phyloP scores from a whole-genome alignment of 2,113 vertebrate genomes.

The Todiramphus saurophagus region DNA sequence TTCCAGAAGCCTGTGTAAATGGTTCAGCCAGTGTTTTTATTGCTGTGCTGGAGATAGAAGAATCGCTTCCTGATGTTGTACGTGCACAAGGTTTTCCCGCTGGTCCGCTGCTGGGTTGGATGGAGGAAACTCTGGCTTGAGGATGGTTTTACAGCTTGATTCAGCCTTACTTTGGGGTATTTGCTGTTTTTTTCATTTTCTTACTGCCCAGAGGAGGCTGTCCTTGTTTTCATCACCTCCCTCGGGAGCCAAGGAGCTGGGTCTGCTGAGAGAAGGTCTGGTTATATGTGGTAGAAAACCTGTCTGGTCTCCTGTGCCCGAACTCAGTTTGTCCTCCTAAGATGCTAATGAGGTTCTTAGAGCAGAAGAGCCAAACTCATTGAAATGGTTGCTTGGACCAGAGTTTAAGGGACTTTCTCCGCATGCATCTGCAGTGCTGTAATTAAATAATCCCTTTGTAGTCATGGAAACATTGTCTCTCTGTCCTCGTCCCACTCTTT shows the following conservation, averaged over 20 bases:
- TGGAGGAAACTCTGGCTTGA: background rate
- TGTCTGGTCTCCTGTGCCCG: background rate
- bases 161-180: background rate
- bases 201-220: background rate
- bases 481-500: conserved; percentile 53
- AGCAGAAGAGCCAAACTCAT: background rate
- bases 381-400: background rate
- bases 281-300: background rate
- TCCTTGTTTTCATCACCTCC: background rate
- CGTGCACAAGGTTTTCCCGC: fast-evolving
- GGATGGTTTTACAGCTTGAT: background rate
- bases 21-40: background rate
- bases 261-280: background rate
- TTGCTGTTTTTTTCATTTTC: background rate
- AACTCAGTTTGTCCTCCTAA: background rate
- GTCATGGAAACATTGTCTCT: conserved; percentile 67
- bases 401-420: background rate
- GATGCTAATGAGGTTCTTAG: background rate
- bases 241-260: background rate
- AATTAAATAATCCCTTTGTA: conserved; percentile 66
- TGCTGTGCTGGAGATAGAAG: background rate
- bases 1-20: background rate
- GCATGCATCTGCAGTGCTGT: conserved; percentile 20
- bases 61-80: fast-evolving
- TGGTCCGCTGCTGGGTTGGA: background rate